phyloP scores from a whole-genome alignment of 2,113 vertebrate species.

The Charadrius vociferus region DNA sequence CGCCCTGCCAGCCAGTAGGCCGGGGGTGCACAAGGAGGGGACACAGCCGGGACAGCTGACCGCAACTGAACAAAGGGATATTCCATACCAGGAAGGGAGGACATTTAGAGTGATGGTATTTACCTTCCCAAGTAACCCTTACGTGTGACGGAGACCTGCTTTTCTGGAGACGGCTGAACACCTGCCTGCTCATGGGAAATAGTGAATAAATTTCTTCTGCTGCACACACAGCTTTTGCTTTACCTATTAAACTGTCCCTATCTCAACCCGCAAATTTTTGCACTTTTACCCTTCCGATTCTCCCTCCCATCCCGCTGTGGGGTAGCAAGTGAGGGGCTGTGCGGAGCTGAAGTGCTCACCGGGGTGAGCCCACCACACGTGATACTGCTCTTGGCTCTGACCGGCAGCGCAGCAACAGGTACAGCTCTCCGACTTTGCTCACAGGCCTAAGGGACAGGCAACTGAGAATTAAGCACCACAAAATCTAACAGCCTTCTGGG shows the following conservation, averaged over 20 bases:
- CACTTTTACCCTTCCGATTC: background rate
- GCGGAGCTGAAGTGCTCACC: background rate
- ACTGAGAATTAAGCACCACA: background rate
- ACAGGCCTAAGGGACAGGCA: background rate
- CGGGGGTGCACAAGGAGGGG: background rate
- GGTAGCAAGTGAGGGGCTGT: background rate
- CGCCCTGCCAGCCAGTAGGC: too few species aligned
- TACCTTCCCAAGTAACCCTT: background rate
- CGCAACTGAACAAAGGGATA: background rate
- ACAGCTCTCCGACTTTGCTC: background rate
- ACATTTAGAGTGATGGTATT: rapidly evolving
- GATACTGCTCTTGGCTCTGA: background rate
- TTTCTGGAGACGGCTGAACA: background rate
- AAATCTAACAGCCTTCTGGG: background rate
- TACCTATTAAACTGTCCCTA: background rate
- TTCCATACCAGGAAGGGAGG: background rate
- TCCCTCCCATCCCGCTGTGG: background rate
- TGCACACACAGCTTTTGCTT: background rate
- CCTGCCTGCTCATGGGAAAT: rapidly evolving
- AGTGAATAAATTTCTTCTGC: background rate
- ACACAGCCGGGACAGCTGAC: background rate
- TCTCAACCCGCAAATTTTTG: background rate
- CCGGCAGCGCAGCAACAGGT: background rate
- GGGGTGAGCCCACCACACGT: rapidly evolving
- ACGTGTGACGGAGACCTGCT: background rate